Evolutionary conservation across 2,888 invertebrate species (phyloP).

Genomic region (Lapara coniferarum): DNA sequence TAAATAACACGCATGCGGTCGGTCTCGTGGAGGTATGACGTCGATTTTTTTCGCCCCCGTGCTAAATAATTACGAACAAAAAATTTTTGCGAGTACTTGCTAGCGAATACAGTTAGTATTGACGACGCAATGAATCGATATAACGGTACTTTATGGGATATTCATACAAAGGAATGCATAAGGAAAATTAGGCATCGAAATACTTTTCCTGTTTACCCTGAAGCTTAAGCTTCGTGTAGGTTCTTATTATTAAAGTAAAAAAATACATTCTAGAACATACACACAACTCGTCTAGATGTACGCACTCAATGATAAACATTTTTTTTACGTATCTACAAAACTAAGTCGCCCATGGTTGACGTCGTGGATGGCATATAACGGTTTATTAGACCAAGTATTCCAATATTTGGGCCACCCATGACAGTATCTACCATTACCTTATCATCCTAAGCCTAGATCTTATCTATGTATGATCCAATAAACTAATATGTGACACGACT

Average conservation of each 20-base stretch:
- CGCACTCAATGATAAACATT: no score
- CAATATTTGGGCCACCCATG: no score
- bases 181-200: not conserved
- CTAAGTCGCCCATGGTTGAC: no score
- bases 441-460: no score
- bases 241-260: no score
- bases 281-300: no score
- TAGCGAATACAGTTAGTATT: slow-evolving; percentile 31
- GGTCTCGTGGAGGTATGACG: not conserved
- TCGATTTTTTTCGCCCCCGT: not conserved
- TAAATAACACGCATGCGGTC: not conserved
- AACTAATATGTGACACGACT: not conserved
- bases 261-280: no score
- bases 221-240: no score
- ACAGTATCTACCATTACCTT: no score
- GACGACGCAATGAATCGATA: slow-evolving; percentile 29
- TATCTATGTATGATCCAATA: not conserved
- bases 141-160: slow-evolving; percentile 33
- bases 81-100: slow-evolving; percentile 4
- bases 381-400: no score
- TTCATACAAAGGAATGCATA: not conserved
- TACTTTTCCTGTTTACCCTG: not conserved
- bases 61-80: slow-evolving; percentile 9
- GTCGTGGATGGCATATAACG: no score
- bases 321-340: no score